Evolutionary conservation across 2,113 vertebrate genomes (phyloP), one percentile per base, ranked within the genome.

Genomic region (Agelaius phoeniceus): DNA sequence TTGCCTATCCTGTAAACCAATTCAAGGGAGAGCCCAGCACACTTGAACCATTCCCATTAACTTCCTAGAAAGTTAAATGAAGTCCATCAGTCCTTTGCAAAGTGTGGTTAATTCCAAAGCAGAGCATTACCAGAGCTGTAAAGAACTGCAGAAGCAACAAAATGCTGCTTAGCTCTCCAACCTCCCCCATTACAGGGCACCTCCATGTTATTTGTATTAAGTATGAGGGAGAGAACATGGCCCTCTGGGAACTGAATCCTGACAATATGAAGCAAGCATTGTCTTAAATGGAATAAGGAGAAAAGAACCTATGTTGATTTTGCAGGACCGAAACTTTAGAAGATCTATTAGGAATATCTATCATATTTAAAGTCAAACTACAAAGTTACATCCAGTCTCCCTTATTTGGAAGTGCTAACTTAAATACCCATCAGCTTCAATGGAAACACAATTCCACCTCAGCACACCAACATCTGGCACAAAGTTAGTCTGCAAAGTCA

Each of bases 201-300:
- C 8, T 1, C 2, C 2, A 1, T 7, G 10, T 39, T 52, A 43
- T 43, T 51, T 52, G 4, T 49, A 7, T 14, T 48, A 13, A 61
- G 3, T 7, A 3, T 30, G 6, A 89, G 23, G 21, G 37, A 68
- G 14, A 57, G 23, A 35, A 43, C 1, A 0, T 2, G 2, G 72
- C 7, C 33, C 23, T 43, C 58, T 72, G 5, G 18, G 35, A 86
- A 52, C 15, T n/a, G 37, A 89, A 46, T 41, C 24, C 30, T 68
- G 15, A 80, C 6, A 76, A 11, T 12, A 33, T 5, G 16, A 76
- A 19, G 15, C 44, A 76, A 6, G 21, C 3, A 3, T 39, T 72
- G 30, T 43, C 49, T 80, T 80, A 67, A 72, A 55, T 10, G 14
- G 14, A 80, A n/a, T 12, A 59, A 75, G 22, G 11, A 75, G 15